Percentiles rank a stretch among this genome's conserved stretches.
These are phyloP conservation scores for Naso thynnoides DNA, from an alignment of 2,797 vertebrate genomes.

Conservation along the genomic window DNA sequence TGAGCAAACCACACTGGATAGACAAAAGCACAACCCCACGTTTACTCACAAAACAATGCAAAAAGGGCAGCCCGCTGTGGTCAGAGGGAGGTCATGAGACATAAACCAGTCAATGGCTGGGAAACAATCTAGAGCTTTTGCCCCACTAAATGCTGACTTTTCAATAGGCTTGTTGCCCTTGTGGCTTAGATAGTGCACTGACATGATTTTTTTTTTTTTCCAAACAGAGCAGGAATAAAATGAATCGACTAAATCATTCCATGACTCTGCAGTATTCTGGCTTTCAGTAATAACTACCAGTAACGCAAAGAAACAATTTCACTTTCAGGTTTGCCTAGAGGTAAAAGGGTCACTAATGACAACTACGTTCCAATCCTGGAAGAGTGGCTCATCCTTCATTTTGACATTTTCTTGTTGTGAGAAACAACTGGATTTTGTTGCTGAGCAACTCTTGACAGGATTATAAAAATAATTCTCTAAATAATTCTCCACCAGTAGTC, in stretches of 20 bases:
- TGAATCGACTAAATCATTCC: constrained; percentile 47
- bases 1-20: constrained; percentile 29
- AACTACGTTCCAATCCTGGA: neutral
- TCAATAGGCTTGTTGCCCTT: constrained; percentile 59
- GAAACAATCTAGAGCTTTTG: constrained; percentile 76
- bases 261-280: constrained; percentile 47
- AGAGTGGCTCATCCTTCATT: neutral
- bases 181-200: constrained; percentile 51
- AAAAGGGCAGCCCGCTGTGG: constrained; percentile 58
- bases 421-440: constrained; percentile 20
- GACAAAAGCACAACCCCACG: constrained; percentile 44
- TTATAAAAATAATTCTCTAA: constrained; percentile 10
- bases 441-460: constrained; percentile 22
- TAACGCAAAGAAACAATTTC: constrained; percentile 53
- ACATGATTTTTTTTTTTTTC: constrained; percentile 40
- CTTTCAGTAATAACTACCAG: constrained; percentile 37
- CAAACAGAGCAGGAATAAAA: constrained; percentile 42
- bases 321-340: constrained; percentile 36
- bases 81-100: constrained; percentile 79
- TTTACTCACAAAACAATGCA: constrained; percentile 43
- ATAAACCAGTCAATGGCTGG: constrained; percentile 69
- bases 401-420: constrained; percentile 13
- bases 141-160: constrained; percentile 59
- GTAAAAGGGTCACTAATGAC: constrained; percentile 29
- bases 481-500: neutral